phyloP scores from a whole-genome alignment of 92 coral and sea anemone genomes.

The Umimayanthus chanpuru region DNA sequence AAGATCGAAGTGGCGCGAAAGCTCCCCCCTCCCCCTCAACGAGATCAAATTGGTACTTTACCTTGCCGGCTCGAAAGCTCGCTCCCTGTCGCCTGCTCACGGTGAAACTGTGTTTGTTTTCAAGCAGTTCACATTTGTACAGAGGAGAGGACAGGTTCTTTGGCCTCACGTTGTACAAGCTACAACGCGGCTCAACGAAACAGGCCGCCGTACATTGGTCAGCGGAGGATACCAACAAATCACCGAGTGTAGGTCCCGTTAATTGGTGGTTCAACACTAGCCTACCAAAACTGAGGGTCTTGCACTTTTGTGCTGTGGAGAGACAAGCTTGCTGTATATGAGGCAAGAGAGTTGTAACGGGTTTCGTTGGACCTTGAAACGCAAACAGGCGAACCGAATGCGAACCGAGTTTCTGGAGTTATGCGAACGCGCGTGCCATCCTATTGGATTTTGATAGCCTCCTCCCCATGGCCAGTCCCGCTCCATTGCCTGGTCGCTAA shows the following conservation, averaged over 20 bases:
- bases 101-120: not conserved
- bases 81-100: not conserved
- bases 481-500: too few relatives aligned
- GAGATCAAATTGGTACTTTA: not conserved
- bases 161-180: not conserved
- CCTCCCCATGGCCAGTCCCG: too few relatives aligned
- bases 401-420: too few relatives aligned
- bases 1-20: not conserved
- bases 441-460: too few relatives aligned
- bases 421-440: too few relatives aligned
- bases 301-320: not conserved
- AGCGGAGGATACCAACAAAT: conserved; percentile 2
- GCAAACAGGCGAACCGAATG: too few relatives aligned
- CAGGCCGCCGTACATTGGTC: conserved; percentile 16
- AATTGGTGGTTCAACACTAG: not conserved
- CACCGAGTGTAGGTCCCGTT: not conserved
- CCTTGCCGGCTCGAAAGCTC: conserved; percentile 22
- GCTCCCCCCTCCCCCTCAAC: not conserved
- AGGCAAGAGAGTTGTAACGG: not conserved
- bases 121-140: conserved; percentile 16
- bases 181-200: conserved; percentile 5
- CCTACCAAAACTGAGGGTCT: conserved; percentile 11
- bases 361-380: too few relatives aligned
- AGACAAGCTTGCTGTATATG: not conserved
- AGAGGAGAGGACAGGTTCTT: not conserved